phyloP scores from a whole-genome alignment of 2,113 vertebrate species.

The Chroicocephalus ridibundus region DNA sequence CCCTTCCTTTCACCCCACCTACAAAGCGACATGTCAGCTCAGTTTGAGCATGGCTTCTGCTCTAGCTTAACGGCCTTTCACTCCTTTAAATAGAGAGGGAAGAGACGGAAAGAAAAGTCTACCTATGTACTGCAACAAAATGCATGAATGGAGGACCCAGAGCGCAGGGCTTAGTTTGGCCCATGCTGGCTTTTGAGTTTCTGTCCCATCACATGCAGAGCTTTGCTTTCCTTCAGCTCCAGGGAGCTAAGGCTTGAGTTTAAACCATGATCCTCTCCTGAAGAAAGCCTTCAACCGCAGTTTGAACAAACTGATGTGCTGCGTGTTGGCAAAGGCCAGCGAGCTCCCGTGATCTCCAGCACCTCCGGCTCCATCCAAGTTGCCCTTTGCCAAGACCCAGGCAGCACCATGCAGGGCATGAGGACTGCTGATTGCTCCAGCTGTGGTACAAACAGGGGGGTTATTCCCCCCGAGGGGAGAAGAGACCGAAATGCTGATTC shows the following conservation, averaged over 20 bases:
- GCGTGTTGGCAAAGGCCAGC: background rate
- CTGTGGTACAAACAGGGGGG: background rate
- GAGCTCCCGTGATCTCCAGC: background rate
- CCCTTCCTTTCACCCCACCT: background rate
- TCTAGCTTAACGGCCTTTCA: background rate
- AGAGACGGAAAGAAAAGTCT: background rate
- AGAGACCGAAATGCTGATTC: background rate
- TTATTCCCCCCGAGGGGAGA: background rate
- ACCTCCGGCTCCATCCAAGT: background rate
- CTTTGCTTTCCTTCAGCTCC: background rate
- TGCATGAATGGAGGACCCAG: rapidly evolving
- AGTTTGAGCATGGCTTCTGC: background rate
- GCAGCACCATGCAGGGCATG: rapidly evolving
- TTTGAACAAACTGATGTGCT: rapidly evolving
- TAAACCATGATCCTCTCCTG: background rate
- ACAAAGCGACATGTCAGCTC: rapidly evolving
- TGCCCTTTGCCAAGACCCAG: background rate
- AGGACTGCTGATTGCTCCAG: slow-evolving; percentile 12
- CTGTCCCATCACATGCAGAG: background rate
- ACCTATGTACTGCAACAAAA: background rate
- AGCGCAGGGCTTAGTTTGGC: background rate
- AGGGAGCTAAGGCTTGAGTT: background rate
- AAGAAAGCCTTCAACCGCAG: background rate
- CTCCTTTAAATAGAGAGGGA: background rate
- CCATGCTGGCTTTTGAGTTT: background rate